phyloP scores from a whole-genome alignment of 1,140 invertebrate species.

The Periplaneta americana region DNA sequence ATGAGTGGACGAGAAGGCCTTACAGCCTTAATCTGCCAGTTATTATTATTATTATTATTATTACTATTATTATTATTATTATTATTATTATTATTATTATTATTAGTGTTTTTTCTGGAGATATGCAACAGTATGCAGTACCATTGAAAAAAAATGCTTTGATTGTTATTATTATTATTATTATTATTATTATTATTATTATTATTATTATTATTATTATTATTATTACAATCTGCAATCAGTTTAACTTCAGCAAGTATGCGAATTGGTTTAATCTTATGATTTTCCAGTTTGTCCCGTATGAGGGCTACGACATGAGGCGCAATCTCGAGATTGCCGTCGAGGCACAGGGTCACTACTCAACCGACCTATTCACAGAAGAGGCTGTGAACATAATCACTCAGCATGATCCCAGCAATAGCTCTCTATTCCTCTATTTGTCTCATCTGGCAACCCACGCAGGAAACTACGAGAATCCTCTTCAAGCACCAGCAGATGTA shows the following conservation, averaged over 20 bases:
- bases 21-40: too few species aligned
- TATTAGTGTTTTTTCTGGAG: too few species aligned
- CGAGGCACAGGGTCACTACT: constrained; percentile 50
- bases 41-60: too few species aligned
- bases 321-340: constrained; percentile 33
- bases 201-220: neutral
- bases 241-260: neutral
- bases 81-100: too few species aligned
- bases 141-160: neutral
- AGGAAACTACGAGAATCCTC: constrained; percentile 32
- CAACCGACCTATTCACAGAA: constrained; percentile 75
- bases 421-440: constrained; percentile 41
- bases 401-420: constrained; percentile 38
- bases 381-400: constrained; percentile 59
- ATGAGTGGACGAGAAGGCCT: too few species aligned
- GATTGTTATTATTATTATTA: neutral
- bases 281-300: neutral
- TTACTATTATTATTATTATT: too few species aligned
- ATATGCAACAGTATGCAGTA: too few species aligned
- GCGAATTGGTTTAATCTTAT: neutral
- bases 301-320: constrained; percentile 44
- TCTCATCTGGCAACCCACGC: constrained; percentile 41
- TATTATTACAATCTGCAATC: too few species aligned
- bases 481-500: constrained; percentile 44
- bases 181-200: neutral